Conservation (phyloP, 1,140 invertebrate species). For the Capitella teleta region DNA sequence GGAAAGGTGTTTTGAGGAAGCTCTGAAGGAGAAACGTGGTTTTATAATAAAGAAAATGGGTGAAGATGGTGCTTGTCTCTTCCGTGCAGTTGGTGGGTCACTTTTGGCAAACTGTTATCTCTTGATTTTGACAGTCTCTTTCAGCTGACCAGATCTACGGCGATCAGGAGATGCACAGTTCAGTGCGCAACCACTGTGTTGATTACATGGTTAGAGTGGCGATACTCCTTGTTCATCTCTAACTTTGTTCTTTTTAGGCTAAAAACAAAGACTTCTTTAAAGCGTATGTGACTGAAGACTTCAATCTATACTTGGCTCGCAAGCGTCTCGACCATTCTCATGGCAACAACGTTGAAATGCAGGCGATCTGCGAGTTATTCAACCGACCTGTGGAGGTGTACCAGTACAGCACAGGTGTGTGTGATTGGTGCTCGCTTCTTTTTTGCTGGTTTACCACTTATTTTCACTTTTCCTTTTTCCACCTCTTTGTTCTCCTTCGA, state of each 20-base stretch:
- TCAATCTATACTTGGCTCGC: slow-evolving; percentile 70
- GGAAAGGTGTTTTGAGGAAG: slow-evolving; percentile 40
- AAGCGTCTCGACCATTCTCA: slow-evolving; percentile 58
- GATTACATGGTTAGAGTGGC: slow-evolving; percentile 75
- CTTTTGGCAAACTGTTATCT: neutral
- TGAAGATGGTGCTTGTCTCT: slow-evolving; percentile 87
- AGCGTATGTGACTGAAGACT: slow-evolving; percentile 89
- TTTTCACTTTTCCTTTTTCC: too few relatives aligned
- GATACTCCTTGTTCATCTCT: neutral
- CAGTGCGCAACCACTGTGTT: slow-evolving; percentile 77
- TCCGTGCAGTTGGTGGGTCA: slow-evolving; percentile 61
- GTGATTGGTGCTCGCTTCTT: too few relatives aligned
- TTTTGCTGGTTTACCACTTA: too few relatives aligned
- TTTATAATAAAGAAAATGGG: slow-evolving; percentile 77
- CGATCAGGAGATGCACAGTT: slow-evolving; percentile 81
- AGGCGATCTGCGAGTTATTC: slow-evolving; percentile 86
- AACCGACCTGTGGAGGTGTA: slow-evolving; percentile 87
- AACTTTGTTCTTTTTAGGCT: slow-evolving; percentile 21
- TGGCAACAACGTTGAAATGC: slow-evolving; percentile 89
- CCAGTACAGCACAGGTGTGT: slow-evolving; percentile 68
- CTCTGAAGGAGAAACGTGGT: slow-evolving; percentile 47
- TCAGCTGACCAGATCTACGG: slow-evolving; percentile 82
- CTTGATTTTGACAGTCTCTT: slow-evolving; percentile 15
- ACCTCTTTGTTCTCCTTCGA: too few relatives aligned
- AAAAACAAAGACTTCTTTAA: slow-evolving; percentile 83